Conservation (phyloP, 2,113 vertebrate species). For the Notarius quadriscutis region DNA sequence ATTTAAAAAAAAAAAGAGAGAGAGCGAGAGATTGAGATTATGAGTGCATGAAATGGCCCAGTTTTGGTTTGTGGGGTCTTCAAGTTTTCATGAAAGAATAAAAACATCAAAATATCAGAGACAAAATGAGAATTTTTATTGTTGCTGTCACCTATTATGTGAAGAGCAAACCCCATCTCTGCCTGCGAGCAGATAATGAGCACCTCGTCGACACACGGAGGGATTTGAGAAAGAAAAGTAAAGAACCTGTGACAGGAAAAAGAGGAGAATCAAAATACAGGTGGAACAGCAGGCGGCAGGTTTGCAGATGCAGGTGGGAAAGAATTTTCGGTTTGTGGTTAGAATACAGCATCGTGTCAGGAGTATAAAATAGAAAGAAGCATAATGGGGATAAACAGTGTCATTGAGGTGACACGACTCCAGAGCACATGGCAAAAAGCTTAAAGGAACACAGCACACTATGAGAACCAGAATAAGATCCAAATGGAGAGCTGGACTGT, state of each 20-base stretch:
- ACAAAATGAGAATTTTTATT: constrained; percentile 23
- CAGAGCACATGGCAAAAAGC: constrained; percentile 17
- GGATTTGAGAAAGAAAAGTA: constrained; percentile 17
- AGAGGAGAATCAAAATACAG: constrained; percentile 46
- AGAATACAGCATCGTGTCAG: constrained; percentile 12
- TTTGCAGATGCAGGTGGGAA: constrained; percentile 21
- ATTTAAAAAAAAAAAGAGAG: too few species aligned
- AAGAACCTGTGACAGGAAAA: constrained; percentile 60
- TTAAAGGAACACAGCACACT: not conserved
- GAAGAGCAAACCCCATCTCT: constrained; percentile 37
- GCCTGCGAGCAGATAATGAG: constrained; percentile 59
- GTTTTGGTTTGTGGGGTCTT: constrained; percentile 58
- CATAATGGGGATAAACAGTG: constrained; percentile 29
- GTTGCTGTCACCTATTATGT: constrained; percentile 43
- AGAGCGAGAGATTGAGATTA: constrained; percentile 42
- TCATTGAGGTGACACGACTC: constrained; percentile 33
- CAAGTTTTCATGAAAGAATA: not conserved
- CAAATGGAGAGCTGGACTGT: constrained; percentile 17
- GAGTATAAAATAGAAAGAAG: constrained; percentile 9
- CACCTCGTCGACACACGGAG: constrained; percentile 38
- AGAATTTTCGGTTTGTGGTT: constrained; percentile 26
- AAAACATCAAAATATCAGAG: constrained; percentile 1
- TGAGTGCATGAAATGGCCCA: constrained; percentile 51
- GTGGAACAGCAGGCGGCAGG: constrained; percentile 28
- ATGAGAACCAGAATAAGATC: constrained; percentile 37